Percentiles rank a stretch among this genome's conserved stretches.
phyloP scores from a whole-genome alignment of 2,113 vertebrate species.

The Ameiurus melas region DNA sequence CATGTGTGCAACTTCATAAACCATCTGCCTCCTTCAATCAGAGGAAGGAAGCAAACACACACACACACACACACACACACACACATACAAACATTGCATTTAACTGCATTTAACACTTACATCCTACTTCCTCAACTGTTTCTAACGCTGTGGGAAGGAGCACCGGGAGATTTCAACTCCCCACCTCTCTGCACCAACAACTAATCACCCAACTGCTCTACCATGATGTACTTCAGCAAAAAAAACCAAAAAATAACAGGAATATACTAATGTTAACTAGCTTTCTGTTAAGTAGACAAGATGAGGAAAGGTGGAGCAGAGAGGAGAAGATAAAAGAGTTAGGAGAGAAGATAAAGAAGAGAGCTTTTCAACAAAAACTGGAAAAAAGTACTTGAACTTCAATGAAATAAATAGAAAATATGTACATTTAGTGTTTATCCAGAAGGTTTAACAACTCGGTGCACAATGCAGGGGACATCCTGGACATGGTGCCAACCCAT shows the following conservation, averaged over 20 bases:
- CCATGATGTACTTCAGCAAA: not conserved
- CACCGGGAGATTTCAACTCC: not conserved
- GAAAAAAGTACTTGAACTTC: not conserved
- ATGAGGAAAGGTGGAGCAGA: not conserved
- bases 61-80: constrained; percentile 17
- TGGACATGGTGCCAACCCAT: too few relatives aligned
- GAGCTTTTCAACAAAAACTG: not conserved
- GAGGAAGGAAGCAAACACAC: constrained; percentile 47
- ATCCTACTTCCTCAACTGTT: not conserved
- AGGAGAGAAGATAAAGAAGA: not conserved
- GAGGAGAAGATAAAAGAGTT: not conserved
- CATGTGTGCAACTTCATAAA: constrained; percentile 13
- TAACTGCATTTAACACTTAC: not conserved
- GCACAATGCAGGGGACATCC: too few relatives aligned
- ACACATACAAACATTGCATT: too few relatives aligned
- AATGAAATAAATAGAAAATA: not conserved
- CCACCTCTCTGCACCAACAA: not conserved
- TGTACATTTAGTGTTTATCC: not conserved
- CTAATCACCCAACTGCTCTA: not conserved
- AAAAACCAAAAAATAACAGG: too few relatives aligned
- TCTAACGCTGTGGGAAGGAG: not conserved
- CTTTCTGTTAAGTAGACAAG: not conserved
- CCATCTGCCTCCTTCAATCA: constrained; percentile 9
- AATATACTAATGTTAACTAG: not conserved
- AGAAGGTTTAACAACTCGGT: not conserved